Base-by-base conservation (phyloP, 2,888 invertebrate genomes). In the Cheilosia impressa region DNA sequence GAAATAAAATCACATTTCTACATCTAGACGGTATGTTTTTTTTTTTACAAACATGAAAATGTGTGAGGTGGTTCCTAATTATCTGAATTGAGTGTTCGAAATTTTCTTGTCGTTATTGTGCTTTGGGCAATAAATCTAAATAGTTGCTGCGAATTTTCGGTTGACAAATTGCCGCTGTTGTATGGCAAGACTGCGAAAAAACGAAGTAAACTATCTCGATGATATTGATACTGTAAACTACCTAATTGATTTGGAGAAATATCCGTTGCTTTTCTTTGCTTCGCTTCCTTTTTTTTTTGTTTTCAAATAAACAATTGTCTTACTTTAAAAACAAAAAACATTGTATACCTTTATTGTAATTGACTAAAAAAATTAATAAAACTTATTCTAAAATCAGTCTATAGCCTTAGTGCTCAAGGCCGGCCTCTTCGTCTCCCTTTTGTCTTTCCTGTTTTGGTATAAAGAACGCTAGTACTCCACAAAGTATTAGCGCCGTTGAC, bases 401-500 rank as follows among this genome's bases (percentile, higher is more conserved):
- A 43, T 57, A 47, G 69, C 75, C 63, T 80, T 58, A 84, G 45
- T 65, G 52, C 2, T 71, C 84, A 53, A 68, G 60, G 66, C 63
- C 71, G 22, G 10, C 9, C 38, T 81, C 85, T 31, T 63, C 73
- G 22, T 82, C 71, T 45, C 47, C 78, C 45, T 77, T 82, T 27
- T 58, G 53, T 22, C n/a, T 58, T 41, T 72, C 38, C 13, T 81
- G 78, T 43, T 87, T 88, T 55, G 90, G 90, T 80, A 90, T 87
- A 7, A 90, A 80, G 34, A 90, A 82, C 5, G 88, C 88, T 19
- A 90, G 80, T 27, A 89, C 80, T 19, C 89, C 90, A 60, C 90
- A 89, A 10, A 88, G 31, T 65, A 90, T 88, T 47, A 90, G 76
- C 9, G 89, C 87, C 4, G 68, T 84, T 38, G 90, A 89, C 2